Evolutionary conservation across 2,888 invertebrate genomes (phyloP).

Genomic region (Calliphora vomitoria): DNA sequence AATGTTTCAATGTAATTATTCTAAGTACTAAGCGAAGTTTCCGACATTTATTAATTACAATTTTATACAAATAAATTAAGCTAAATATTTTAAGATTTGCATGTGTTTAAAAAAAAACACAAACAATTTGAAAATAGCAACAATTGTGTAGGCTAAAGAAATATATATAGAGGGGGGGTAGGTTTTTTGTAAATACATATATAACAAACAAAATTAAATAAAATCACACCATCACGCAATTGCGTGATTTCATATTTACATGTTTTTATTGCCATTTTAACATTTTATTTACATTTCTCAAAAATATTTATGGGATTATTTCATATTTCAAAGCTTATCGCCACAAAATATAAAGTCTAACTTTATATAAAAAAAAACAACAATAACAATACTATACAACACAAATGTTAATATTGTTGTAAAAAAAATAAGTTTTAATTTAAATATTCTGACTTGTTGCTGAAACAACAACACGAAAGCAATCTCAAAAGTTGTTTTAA

Average conservation of each 20-base stretch:
- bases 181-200: background rate
- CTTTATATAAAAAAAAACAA: background rate
- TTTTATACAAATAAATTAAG: background rate
- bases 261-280: constrained; percentile 15
- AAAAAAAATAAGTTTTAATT: too few relatives aligned
- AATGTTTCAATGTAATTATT: constrained; percentile 4
- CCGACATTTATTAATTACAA: constrained; percentile 44
- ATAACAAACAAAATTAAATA: constrained; percentile 5
- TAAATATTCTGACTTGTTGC: constrained; percentile 8
- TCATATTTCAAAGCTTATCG: constrained; percentile 39
- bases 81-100: background rate
- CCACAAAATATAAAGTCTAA: constrained; percentile 24
- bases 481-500: background rate
- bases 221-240: constrained; percentile 68
- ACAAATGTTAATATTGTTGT: too few relatives aligned
- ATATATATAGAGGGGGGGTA: background rate
- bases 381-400: background rate
- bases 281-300: constrained; percentile 41
- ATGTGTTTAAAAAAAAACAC: background rate
- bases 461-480: constrained; percentile 10
- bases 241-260: constrained; percentile 60
- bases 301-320: constrained; percentile 40
- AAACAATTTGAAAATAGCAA: background rate
- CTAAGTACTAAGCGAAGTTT: constrained; percentile 3
- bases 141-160: background rate